These are phyloP conservation scores for Miichthys miiuy DNA, from an alignment of 2,797 vertebrate genomes.

Conservation along the genomic window DNA sequence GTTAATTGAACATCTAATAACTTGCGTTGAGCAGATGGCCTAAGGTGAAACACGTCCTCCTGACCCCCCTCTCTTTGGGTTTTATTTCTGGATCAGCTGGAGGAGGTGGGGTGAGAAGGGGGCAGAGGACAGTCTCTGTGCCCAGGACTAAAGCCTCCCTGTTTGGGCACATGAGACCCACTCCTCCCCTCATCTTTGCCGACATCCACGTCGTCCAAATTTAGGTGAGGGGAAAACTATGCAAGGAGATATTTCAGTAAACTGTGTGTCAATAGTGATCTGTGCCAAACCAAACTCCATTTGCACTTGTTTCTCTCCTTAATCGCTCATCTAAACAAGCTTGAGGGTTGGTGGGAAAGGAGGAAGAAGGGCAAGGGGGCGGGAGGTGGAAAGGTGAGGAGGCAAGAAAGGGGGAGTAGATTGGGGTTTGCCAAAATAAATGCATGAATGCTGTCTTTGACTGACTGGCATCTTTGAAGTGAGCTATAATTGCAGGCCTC, in stretches of 20 bases:
- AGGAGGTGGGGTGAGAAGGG: conserved; percentile 69
- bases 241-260: conserved; percentile 81
- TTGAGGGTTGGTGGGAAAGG: conserved; percentile 77
- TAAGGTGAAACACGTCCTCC: conserved; percentile 67
- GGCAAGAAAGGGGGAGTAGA: conserved; percentile 67
- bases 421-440: conserved; percentile 82
- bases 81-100: conserved; percentile 78
- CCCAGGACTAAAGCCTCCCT: conserved; percentile 77
- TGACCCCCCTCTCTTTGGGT: conserved; percentile 54
- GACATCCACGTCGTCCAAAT: conserved; percentile 76
- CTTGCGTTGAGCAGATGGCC: conserved; percentile 73
- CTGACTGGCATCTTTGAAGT: conserved; percentile 85
- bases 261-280: conserved; percentile 80
- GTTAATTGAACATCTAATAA: conserved; percentile 82
- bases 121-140: conserved; percentile 60
- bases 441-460: conserved; percentile 87
- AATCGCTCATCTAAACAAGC: conserved; percentile 87
- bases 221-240: conserved; percentile 77
- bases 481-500: conserved; percentile 83
- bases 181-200: conserved; percentile 76
- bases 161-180: conserved; percentile 69
- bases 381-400: conserved; percentile 78
- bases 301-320: conserved; percentile 85
- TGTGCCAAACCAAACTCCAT: conserved; percentile 83
- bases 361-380: conserved; percentile 69